phyloP scores from a whole-genome alignment of 2,113 vertebrate species.

The Phocoena phocoena region DNA sequence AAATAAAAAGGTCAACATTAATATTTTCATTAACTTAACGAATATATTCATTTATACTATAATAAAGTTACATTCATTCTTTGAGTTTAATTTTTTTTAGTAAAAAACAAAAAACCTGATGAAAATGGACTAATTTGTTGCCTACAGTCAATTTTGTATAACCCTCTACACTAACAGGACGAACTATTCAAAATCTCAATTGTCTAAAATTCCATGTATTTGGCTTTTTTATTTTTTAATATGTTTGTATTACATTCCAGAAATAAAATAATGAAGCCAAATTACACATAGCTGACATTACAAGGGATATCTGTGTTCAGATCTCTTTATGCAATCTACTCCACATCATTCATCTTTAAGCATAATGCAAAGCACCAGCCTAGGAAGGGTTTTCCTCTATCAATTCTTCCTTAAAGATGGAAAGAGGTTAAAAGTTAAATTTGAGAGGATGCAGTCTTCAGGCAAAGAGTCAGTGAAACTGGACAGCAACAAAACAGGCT shows the following conservation, averaged over 20 bases:
- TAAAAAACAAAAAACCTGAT: slow-evolving; percentile 2
- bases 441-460: not conserved
- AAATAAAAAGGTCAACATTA: slow-evolving; percentile 84
- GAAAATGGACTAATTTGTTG: not conserved
- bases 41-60: slow-evolving; percentile 12
- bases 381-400: not conserved
- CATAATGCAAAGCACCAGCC: not conserved
- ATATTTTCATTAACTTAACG: slow-evolving; percentile 52
- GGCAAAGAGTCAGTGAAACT: not conserved
- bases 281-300: not conserved
- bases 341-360: not conserved
- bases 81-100: slow-evolving; percentile 25
- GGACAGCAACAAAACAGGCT: not conserved
- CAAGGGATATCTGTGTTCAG: not conserved
- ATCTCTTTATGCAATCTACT: not conserved
- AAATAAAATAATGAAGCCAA: slow-evolving; percentile 33
- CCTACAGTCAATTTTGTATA: not conserved
- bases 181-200: not conserved
- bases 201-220: not conserved
- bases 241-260: not conserved
- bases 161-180: not conserved
- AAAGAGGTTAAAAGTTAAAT: not conserved
- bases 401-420: not conserved
- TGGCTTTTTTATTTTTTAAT: slow-evolving; percentile 8
- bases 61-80: not conserved